phyloP scores from a whole-genome alignment of 2,113 vertebrate genomes.

The Thalassoma bifasciatum region DNA sequence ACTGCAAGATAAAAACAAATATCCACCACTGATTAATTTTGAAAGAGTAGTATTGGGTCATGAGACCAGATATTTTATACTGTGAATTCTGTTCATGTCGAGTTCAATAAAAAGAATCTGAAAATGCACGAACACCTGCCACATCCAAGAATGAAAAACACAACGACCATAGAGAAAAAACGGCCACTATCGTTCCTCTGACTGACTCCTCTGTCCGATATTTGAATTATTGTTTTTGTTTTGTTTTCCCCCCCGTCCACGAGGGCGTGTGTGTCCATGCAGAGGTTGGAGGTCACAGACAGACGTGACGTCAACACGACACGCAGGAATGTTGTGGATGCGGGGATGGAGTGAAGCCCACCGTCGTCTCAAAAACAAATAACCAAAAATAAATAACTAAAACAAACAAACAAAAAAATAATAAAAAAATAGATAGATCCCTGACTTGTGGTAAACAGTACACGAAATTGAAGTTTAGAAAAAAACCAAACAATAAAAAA shows the following conservation, averaged over 20 bases:
- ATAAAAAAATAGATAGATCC: not conserved
- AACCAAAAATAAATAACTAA: too few species aligned
- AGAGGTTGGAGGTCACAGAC: constrained; percentile 76
- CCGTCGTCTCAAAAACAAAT: constrained; percentile 42
- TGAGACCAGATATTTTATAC: too few species aligned
- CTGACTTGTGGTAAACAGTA: constrained; percentile 1
- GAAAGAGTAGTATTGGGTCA: too few species aligned
- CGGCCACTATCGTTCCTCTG: not conserved
- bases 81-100: not conserved
- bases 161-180: not conserved
- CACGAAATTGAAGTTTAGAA: not conserved
- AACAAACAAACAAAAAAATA: constrained; percentile 10
- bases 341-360: constrained; percentile 84
- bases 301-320: constrained; percentile 83
- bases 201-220: not conserved
- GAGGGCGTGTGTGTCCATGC: constrained; percentile 81
- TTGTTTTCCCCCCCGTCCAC: constrained; percentile 77
- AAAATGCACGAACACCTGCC: not conserved
- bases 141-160: not conserved
- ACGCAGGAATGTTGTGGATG: constrained; percentile 84
- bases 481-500: not conserved
- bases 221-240: not conserved
- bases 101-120: not conserved
- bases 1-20: too few species aligned
- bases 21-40: too few species aligned